phyloP scores from a whole-genome alignment of 2,888 invertebrate species.

The Leptopterna dolabrata region DNA sequence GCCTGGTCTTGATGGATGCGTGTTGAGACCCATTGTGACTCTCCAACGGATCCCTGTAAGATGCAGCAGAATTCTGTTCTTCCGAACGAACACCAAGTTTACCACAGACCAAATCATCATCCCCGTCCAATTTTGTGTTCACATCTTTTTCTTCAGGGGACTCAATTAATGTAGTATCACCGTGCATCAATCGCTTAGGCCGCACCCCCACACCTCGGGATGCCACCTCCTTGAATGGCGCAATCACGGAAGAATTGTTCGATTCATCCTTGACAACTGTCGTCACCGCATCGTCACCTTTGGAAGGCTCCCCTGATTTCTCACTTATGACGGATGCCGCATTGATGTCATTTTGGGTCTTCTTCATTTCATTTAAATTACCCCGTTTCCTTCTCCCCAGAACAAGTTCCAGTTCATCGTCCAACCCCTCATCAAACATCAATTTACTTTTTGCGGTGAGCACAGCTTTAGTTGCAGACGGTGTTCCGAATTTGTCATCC shows the following conservation, averaged over 20 bases:
- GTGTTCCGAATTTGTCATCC: constrained; percentile 10
- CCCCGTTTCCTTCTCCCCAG: too few relatives aligned
- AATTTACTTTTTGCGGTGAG: neutral
- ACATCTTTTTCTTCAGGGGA: too few relatives aligned
- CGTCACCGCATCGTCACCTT: neutral
- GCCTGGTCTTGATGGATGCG: neutral
- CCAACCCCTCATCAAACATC: neutral
- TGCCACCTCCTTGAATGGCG: neutral
- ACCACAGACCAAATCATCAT: neutral
- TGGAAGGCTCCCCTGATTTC: neutral
- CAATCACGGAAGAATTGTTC: neutral
- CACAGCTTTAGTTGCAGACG: neutral
- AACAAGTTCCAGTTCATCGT: neutral
- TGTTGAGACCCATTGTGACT: neutral
- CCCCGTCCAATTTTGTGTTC: too few relatives aligned
- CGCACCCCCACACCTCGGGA: neutral
- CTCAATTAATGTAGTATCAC: neutral
- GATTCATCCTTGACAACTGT: too few relatives aligned
- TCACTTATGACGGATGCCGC: neutral
- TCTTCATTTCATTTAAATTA: too few relatives aligned
- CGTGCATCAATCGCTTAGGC: neutral
- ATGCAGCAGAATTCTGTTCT: neutral
- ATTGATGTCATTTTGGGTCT: neutral
- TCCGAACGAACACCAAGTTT: too few relatives aligned
- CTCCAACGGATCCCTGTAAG: neutral